A percentile compares a stretch with the other conserved stretches of the same genome.
Conservation (phyloP, 2,113 vertebrate genomes). For the Micronycteris hirsuta region DNA sequence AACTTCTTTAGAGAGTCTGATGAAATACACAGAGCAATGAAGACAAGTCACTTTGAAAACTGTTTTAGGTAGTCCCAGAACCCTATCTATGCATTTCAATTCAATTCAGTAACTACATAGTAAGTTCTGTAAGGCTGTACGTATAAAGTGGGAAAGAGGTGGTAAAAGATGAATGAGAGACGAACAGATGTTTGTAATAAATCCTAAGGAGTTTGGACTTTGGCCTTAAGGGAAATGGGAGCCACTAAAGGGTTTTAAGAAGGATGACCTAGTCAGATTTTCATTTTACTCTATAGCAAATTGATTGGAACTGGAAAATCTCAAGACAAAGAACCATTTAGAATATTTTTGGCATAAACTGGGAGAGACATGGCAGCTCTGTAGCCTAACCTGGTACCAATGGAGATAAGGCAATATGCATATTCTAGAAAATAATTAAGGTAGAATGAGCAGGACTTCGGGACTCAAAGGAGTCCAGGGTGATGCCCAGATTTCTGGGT, state of each 20-base stretch:
- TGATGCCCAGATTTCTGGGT: neutral
- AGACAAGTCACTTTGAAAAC: neutral
- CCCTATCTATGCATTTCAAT: neutral
- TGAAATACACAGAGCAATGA: neutral
- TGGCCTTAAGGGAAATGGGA: neutral
- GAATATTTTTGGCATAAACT: neutral
- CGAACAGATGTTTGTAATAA: neutral
- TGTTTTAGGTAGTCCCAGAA: neutral
- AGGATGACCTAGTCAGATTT: neutral
- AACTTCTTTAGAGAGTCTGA: neutral
- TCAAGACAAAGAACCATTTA: neutral
- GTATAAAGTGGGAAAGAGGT: neutral
- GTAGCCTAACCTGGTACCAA: neutral
- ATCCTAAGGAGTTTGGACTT: neutral
- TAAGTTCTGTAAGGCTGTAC: neutral
- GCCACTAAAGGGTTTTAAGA: neutral
- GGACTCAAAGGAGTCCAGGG: neutral
- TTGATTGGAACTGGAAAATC: neutral
- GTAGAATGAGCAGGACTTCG: neutral
- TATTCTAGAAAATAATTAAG: neutral
- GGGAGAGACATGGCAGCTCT: neutral
- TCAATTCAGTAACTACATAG: neutral
- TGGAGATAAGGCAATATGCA: neutral
- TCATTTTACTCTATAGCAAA: neutral
- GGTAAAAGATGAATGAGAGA: neutral